Percentiles rank a stretch among this genome's conserved stretches.
phyloP scores from a whole-genome alignment of 2,888 invertebrate genomes.

The Siphlonurus alternatus region DNA sequence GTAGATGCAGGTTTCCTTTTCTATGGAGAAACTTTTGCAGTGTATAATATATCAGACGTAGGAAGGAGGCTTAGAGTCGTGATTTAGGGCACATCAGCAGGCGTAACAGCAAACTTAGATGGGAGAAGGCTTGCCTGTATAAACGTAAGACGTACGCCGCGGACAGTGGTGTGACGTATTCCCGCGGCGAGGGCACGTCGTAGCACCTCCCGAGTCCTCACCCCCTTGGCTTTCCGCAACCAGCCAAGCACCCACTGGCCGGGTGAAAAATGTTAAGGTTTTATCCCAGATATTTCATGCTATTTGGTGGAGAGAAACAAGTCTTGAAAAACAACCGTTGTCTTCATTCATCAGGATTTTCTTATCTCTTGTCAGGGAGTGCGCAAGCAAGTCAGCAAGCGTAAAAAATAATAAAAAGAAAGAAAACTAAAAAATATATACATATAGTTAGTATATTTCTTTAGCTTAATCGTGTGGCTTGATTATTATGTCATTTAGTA shows the following conservation, averaged over 20 bases:
- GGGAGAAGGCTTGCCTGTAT: no score
- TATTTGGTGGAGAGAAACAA: constrained; percentile 10
- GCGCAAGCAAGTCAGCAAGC: not conserved
- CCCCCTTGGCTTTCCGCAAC: no score
- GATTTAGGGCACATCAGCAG: not conserved
- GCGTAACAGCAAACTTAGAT: not conserved
- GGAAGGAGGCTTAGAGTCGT: not conserved
- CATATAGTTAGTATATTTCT: not conserved
- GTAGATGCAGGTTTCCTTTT: not conserved
- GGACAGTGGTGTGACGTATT: no score
- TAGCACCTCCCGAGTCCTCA: no score
- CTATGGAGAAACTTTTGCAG: not conserved
- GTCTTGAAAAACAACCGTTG: constrained; percentile 21
- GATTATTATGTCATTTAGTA: no score
- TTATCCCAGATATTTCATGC: constrained; percentile 15
- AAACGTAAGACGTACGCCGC: no score
- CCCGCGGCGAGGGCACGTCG: no score
- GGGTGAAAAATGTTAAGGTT: constrained; percentile 15
- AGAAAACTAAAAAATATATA: not conserved
- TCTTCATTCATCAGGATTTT: constrained; percentile 23
- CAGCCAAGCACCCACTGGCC: no score
- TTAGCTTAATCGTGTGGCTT: not conserved
- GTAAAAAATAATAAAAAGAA: not conserved
- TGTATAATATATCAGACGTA: not conserved
- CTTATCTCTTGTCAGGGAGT: constrained; percentile 17